Conservation (phyloP, 1,140 invertebrate genomes). For the Meloidogyne exigua region DNA sequence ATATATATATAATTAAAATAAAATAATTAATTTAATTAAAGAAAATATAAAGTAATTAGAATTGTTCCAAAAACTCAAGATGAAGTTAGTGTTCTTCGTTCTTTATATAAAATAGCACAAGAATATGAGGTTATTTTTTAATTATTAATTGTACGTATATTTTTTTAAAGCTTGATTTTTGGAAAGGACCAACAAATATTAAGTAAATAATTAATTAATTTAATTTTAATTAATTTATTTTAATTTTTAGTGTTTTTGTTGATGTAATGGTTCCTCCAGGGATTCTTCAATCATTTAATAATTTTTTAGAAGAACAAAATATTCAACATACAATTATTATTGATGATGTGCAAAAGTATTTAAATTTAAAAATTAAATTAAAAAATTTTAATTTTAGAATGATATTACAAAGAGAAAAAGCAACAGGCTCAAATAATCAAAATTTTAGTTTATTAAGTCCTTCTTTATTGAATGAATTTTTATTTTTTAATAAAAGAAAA, state of each 20-base stretch:
- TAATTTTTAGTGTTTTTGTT: slow-evolving; percentile 67
- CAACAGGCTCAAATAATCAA: background rate
- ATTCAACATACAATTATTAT: slow-evolving; percentile 74
- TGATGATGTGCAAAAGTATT: slow-evolving; percentile 73
- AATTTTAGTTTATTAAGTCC: slow-evolving; percentile 6
- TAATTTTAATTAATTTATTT: too few relatives aligned
- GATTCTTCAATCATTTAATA: slow-evolving; percentile 70
- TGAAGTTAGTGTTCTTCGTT: slow-evolving; percentile 32
- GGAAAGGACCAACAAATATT: slow-evolving; percentile 65
- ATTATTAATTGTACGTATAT: background rate
- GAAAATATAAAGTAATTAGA: slow-evolving; percentile 42
- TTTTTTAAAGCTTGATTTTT: slow-evolving; percentile 66
- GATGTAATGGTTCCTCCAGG: slow-evolving; percentile 75
- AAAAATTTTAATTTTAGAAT: slow-evolving; percentile 31
- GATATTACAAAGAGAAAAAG: slow-evolving; percentile 56
- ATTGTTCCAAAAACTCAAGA: slow-evolving; percentile 43
- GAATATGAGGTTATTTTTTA: slow-evolving; percentile 36
- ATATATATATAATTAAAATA: background rate
- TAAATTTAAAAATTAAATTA: background rate
- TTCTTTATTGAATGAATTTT: slow-evolving; percentile 37
- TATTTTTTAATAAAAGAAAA: slow-evolving; percentile 51
- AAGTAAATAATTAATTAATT: slow-evolving; percentile 63
- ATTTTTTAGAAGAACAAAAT: slow-evolving; percentile 70
- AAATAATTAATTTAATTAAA: slow-evolving; percentile 9
- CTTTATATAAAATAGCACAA: slow-evolving; percentile 40